Conservation (phyloP, 2,797 vertebrate genomes). For the Diglossa cyanea region DNA sequence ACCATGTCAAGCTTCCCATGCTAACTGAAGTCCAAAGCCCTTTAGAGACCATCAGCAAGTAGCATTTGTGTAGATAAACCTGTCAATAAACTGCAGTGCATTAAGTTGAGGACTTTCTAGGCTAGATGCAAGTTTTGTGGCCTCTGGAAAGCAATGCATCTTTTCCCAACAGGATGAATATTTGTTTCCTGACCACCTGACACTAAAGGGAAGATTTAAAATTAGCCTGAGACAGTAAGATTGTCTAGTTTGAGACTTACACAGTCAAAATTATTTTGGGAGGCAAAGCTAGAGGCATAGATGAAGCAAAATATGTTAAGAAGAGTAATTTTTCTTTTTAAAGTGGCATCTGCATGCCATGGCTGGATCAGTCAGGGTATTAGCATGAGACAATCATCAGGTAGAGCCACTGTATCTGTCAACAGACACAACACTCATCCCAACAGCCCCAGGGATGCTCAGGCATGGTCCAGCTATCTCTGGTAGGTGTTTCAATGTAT, state of each 20-base stretch:
- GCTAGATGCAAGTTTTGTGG: not conserved
- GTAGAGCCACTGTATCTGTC: not conserved
- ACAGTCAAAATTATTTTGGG: not conserved
- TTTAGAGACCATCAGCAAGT: not conserved
- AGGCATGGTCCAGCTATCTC: not conserved
- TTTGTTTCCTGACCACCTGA: not conserved
- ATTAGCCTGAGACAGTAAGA: not conserved
- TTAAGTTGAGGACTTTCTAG: not conserved
- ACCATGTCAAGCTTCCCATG: not conserved
- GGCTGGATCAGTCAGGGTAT: not conserved
- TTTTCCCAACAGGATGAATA: slow-evolving; percentile 4
- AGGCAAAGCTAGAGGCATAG: not conserved
- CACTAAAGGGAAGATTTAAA: slow-evolving; percentile 23
- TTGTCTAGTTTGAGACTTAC: not conserved
- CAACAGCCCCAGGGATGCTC: not conserved
- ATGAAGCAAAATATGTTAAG: not conserved
- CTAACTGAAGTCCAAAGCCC: not conserved
- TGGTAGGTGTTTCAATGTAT: not conserved
- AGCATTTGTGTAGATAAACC: not conserved
- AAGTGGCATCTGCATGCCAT: not conserved
- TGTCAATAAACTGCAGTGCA: not conserved
- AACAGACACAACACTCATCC: not conserved
- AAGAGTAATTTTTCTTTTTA: not conserved
- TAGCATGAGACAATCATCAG: not conserved
- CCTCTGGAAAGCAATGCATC: not conserved